phyloP scores from a whole-genome alignment of 2,113 vertebrate genomes.

The Pagrus major region DNA sequence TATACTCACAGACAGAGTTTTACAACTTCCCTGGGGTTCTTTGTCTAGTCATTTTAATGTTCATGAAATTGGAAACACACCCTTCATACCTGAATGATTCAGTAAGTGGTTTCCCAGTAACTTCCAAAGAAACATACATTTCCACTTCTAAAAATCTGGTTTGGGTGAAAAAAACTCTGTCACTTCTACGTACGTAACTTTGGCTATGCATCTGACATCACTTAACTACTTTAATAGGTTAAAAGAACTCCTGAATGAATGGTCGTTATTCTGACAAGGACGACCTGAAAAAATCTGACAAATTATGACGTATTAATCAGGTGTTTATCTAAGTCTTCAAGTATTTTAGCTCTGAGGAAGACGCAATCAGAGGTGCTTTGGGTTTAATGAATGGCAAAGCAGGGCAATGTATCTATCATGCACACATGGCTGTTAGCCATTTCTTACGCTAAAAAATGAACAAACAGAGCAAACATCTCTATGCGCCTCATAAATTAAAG shows the following conservation, averaged over 20 bases:
- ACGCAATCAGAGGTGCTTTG: not conserved
- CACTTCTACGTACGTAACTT: no score
- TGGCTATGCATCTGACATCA: no score
- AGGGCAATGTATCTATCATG: not conserved
- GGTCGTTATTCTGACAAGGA: no score
- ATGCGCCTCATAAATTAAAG: constrained; percentile 19
- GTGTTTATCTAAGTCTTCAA: not conserved
- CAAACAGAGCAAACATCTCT: not conserved
- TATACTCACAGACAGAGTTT: not conserved
- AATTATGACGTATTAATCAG: not conserved
- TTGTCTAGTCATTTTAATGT: not conserved
- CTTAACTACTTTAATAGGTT: no score
- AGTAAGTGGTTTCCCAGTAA: no score
- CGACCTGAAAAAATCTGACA: no score
- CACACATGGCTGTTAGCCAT: not conserved
- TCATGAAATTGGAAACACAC: not conserved
- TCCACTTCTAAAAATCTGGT: no score
- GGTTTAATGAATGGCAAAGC: not conserved
- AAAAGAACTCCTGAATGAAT: no score
- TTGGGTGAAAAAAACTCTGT: no score
- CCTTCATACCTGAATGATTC: no score
- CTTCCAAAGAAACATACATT: no score
- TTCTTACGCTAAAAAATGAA: not conserved
- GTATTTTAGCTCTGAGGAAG: not conserved
- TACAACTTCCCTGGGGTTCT: not conserved